phyloP scores from a whole-genome alignment of 2,888 invertebrate genomes.

The Fragum sueziense region DNA sequence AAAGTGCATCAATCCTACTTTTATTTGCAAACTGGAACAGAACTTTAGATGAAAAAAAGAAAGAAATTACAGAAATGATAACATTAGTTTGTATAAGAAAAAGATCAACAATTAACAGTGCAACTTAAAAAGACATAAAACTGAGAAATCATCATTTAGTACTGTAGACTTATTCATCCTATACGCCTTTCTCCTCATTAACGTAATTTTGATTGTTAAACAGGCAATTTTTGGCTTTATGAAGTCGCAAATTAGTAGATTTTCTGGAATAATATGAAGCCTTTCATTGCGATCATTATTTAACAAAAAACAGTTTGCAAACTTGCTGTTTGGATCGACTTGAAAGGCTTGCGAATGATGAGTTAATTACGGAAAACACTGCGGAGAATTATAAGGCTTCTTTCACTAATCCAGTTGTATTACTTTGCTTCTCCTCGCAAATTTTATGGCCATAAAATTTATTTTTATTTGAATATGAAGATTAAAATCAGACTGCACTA shows the following conservation, averaged over 20 bases:
- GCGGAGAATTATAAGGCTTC: slow-evolving; percentile 17
- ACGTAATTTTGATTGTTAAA: slow-evolving; percentile 19
- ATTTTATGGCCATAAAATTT: too few species aligned
- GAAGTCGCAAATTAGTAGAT: slow-evolving; percentile 27
- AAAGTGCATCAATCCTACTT: too few species aligned
- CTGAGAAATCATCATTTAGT: slow-evolving; percentile 14
- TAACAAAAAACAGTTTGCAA: slow-evolving; percentile 27
- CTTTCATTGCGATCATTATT: slow-evolving; percentile 22
- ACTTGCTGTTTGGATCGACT: slow-evolving; percentile 21
- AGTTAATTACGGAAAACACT: slow-evolving; percentile 22
- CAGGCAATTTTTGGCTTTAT: slow-evolving; percentile 26
- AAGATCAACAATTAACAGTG: not conserved
- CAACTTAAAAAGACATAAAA: slow-evolving; percentile 16
- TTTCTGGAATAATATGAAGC: slow-evolving; percentile 21
- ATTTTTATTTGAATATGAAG: too few species aligned
- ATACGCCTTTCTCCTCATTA: slow-evolving; percentile 8
- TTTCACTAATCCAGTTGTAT: slow-evolving; percentile 2
- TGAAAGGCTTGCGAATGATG: slow-evolving; percentile 24
- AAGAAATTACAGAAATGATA: too few species aligned
- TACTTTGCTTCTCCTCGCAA: not conserved
- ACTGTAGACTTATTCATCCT: not conserved
- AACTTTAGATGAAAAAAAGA: too few species aligned
- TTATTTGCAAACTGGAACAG: too few species aligned
- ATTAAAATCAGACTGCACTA: not conserved
- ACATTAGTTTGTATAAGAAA: not conserved